A percentile compares a stretch with the other conserved stretches of the same genome.
Conservation (phyloP, 2,797 vertebrate species). For the Hirundo rustica region DNA sequence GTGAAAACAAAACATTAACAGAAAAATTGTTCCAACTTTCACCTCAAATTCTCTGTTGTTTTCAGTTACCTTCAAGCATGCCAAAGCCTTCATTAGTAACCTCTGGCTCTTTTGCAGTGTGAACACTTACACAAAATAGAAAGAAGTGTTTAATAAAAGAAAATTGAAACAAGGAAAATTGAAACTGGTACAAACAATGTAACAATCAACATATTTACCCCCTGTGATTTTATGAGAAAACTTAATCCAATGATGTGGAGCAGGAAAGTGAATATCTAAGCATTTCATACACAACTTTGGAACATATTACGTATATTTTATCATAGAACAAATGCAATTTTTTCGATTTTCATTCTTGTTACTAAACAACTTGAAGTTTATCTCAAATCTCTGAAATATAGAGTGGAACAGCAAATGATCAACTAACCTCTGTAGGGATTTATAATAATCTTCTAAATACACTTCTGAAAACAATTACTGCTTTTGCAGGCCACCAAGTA, state of each 20-base stretch:
- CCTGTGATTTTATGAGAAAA: neutral
- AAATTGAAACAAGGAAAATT: neutral
- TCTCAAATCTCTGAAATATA: neutral
- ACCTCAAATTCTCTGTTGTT: neutral
- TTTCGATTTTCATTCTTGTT: neutral
- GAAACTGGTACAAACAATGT: rapidly evolving
- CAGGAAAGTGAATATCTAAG: neutral
- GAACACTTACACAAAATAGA: neutral
- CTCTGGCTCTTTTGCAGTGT: neutral
- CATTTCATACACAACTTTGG: neutral
- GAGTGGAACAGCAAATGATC: neutral
- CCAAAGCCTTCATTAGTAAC: neutral
- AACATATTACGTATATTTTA: neutral
- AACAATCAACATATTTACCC: neutral
- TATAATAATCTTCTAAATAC: neutral
- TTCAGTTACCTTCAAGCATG: neutral
- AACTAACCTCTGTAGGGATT: neutral
- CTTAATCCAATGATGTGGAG: neutral
- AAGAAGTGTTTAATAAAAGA: neutral
- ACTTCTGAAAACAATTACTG: neutral
- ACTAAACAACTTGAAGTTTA: neutral
- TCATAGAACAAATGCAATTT: neutral
- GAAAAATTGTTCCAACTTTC: neutral
- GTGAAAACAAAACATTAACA: neutral
- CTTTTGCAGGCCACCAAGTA: neutral